These are phyloP conservation scores for Apis dorsata DNA, from an alignment of 1,140 invertebrate species.

Conservation along the genomic window DNA sequence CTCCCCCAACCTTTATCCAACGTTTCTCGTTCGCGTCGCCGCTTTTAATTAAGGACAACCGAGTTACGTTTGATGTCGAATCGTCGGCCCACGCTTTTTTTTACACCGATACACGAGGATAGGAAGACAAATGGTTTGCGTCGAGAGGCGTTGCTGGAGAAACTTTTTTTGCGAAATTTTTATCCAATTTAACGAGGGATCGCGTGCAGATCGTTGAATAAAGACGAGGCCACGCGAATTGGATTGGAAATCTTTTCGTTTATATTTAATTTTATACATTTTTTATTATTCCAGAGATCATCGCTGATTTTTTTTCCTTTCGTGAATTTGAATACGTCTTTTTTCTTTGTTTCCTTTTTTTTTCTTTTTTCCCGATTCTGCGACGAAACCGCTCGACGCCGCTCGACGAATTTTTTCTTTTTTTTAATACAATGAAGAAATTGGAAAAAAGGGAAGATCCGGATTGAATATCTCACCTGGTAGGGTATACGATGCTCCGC, in stretches of 20 bases:
- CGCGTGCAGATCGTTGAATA: constrained; percentile 49
- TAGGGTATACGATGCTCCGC: constrained; percentile 98
- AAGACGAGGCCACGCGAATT: constrained; percentile 51
- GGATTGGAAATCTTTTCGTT: not conserved
- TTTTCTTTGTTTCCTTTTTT: too few species aligned
- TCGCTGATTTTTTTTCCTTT: too few species aligned
- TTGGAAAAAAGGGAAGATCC: not conserved
- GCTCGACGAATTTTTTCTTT: too few species aligned
- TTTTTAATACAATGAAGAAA: too few species aligned
- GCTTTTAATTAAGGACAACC: constrained; percentile 15
- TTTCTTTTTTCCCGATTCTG: too few species aligned
- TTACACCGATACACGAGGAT: too few species aligned
- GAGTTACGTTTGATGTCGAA: constrained; percentile 15
- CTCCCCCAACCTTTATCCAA: not conserved
- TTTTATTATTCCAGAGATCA: too few species aligned
- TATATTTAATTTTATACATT: constrained; percentile 11
- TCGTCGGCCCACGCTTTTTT: not conserved
- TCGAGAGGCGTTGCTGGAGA: constrained; percentile 19
- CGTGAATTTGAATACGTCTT: too few species aligned
- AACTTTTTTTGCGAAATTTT: constrained; percentile 31
- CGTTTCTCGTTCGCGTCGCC: not conserved
- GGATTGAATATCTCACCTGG: constrained; percentile 79
- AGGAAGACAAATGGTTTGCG: constrained; percentile 27
- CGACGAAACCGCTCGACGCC: too few species aligned
- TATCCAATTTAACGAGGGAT: constrained; percentile 51